These are phyloP conservation scores for Caenorhabditis sulstoni DNA, from an alignment of 2,888 invertebrate species.

Conservation along the genomic window DNA sequence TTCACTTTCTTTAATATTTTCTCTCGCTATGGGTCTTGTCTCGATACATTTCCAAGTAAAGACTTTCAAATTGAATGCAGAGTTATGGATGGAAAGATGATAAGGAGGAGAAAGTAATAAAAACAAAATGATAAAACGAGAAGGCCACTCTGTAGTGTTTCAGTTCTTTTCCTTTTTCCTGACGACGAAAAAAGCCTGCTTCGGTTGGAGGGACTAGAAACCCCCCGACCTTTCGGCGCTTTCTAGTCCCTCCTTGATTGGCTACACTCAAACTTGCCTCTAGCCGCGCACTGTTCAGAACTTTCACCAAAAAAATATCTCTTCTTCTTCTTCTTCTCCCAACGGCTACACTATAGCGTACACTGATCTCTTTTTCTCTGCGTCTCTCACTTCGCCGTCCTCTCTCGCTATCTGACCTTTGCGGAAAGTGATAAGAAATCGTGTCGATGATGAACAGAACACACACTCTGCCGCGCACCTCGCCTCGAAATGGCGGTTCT, in stretches of 20 bases:
- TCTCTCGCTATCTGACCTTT: slow-evolving; percentile 45
- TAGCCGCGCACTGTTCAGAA: background rate
- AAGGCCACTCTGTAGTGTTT: slow-evolving; percentile 20
- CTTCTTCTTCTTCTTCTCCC: slow-evolving; percentile 6
- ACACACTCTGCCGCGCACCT: slow-evolving; percentile 6
- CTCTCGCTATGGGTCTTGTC: slow-evolving; percentile 5
- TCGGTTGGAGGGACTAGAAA: background rate
- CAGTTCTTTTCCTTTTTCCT: background rate
- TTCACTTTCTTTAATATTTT: slow-evolving; percentile 16
- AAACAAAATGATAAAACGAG: slow-evolving; percentile 29
- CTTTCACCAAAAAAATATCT: slow-evolving; percentile 24
- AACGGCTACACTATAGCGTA: slow-evolving; percentile 42
- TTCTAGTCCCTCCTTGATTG: background rate
- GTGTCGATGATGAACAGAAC: slow-evolving; percentile 46
- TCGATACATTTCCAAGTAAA: background rate
- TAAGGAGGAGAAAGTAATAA: slow-evolving; percentile 39
- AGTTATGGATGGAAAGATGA: slow-evolving; percentile 4
- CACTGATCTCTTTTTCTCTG: slow-evolving; percentile 26
- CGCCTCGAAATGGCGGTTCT: slow-evolving; percentile 59
- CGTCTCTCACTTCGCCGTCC: slow-evolving; percentile 5
- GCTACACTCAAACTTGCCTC: background rate
- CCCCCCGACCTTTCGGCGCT: too few relatives aligned
- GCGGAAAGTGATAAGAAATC: slow-evolving; percentile 38
- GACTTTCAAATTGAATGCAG: background rate
- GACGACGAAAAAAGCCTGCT: too few relatives aligned